Evolutionary conservation across 64 coral and sea anemone species (phyloP), one percentile per base, ranked within the genome.

Genomic region (Acropora tenuis): DNA sequence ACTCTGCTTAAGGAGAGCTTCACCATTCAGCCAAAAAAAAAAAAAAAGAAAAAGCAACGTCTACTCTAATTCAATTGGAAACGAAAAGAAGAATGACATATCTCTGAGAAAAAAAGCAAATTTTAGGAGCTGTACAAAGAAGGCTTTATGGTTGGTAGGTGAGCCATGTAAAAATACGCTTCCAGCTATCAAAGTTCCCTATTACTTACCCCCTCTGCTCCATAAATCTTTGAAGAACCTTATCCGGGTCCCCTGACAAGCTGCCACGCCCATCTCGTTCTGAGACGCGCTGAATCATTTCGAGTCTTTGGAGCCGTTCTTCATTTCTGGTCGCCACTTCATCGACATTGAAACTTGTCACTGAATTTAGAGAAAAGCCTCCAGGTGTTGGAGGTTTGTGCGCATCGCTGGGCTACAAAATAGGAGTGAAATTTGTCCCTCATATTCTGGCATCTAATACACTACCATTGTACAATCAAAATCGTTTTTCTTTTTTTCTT

Each of bases 271-370:
- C 73, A 6, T 73, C 80, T 50, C 49, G 82, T 15, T 63, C 44
- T 76, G 88, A 90, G 58, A 88, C 88, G 74, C 88, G 92, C 76
- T 88, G 87, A 19, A 99, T 93, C 50, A 94, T 84, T n/a, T 99
- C 88, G 44, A 99, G 89, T 86, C 91, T 75, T 45, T 65, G 82
- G 43, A 99, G 92, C 55, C 97, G 88, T 17, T 96, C 97, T 66
- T 99, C 97, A 50, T 99, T 99, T 50, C 78, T 96, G 11, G 80
- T 74, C 44, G 97, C 97, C 19, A 99, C 83, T 79, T 93, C 94
- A 69, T 99, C 97, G 1, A 99, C 97, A 78, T 99, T 99, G 77
- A 99, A 99, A 82, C 97, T 99, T 87, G 97, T 96, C 8, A 99
- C 97, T 17, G 97, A 99, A 82, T 99, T 96, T 8, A 99, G 77